A percentile compares a stretch with the other conserved stretches of the same genome.
These are phyloP conservation scores for Aleiodes testaceus DNA, from an alignment of 2,888 invertebrate species.

Conservation along the genomic window DNA sequence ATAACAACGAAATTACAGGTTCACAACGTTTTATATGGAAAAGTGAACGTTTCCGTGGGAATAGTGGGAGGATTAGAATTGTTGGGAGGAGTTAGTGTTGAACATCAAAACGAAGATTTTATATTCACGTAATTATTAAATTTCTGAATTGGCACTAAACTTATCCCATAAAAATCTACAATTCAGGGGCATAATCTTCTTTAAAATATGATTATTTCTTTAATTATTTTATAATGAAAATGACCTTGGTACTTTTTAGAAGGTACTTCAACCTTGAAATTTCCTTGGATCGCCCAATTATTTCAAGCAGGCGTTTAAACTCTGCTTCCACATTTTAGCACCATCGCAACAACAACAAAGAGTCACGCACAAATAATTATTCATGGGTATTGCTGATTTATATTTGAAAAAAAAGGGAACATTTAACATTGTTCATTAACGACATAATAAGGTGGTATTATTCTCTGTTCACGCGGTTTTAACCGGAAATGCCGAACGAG, in stretches of 20 bases:
- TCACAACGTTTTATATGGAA: constrained; percentile 65
- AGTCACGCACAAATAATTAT: constrained; percentile 24
- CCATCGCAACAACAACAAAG: constrained; percentile 26
- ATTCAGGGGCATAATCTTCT: not conserved
- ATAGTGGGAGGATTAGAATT: constrained; percentile 62
- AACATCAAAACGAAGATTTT: constrained; percentile 19
- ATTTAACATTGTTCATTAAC: constrained; percentile 46
- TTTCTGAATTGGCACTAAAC: not conserved
- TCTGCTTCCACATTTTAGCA: constrained; percentile 38
- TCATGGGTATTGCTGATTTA: not conserved
- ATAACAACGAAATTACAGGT: constrained; percentile 58
- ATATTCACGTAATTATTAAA: constrained; percentile 16
- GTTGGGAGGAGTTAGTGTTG: constrained; percentile 51
- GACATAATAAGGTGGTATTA: constrained; percentile 36
- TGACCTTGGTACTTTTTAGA: constrained; percentile 46
- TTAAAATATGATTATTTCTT: not conserved
- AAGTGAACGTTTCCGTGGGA: constrained; percentile 65
- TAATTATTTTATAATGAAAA: not conserved
- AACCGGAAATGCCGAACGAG: constrained; percentile 32
- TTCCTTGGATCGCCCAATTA: constrained; percentile 61
- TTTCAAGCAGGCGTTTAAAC: constrained; percentile 59
- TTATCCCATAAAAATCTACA: not conserved
- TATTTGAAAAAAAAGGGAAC: constrained; percentile 28
- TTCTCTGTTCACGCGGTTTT: constrained; percentile 30
- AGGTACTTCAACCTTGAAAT: constrained; percentile 60